Evolutionary conservation across 2,113 vertebrate species (phyloP).

Genomic region (Gobiocypris rarus): DNA sequence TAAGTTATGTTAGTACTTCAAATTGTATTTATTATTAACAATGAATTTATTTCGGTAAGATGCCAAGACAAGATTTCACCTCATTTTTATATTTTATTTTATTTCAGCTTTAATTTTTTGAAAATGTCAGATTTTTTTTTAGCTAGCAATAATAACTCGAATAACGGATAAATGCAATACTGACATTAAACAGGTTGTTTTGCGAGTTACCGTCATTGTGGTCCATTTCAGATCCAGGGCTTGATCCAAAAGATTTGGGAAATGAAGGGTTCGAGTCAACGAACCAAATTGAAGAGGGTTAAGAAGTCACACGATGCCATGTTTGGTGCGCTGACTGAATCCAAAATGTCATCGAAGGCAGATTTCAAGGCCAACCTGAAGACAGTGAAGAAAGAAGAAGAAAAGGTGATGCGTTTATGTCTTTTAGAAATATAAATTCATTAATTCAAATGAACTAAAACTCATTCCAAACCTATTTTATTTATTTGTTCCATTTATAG

Average conservation of each 20-base stretch:
- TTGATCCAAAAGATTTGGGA: conserved; percentile 74
- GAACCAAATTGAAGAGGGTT: conserved; percentile 76
- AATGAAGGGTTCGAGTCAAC: conserved; percentile 75
- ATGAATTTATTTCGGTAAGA: not conserved
- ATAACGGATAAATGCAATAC: not conserved
- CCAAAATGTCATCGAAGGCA: conserved; percentile 71
- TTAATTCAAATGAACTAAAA: not conserved
- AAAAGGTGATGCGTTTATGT: conserved; percentile 67
- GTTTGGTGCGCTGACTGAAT: conserved; percentile 72
- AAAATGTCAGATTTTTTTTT: not conserved
- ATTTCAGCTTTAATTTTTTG: not conserved
- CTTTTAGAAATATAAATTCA: not conserved
- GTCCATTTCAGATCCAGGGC: conserved; percentile 68
- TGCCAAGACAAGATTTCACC: not conserved
- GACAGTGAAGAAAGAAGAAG: conserved; percentile 82
- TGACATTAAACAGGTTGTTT: not conserved
- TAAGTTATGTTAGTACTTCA: not conserved
- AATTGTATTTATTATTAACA: not conserved
- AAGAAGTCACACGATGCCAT: conserved; percentile 77
- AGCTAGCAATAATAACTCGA: not conserved
- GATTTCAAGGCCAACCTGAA: conserved; percentile 81
- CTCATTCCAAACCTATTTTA: conserved; percentile 1
- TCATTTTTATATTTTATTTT: not conserved
- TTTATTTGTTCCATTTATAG: conserved; percentile 28
- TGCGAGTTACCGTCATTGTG: not conserved